A percentile compares a stretch with the other conserved stretches of the same genome.
Conservation (phyloP, 2,113 vertebrate species). For the Alexandromys fortis region DNA sequence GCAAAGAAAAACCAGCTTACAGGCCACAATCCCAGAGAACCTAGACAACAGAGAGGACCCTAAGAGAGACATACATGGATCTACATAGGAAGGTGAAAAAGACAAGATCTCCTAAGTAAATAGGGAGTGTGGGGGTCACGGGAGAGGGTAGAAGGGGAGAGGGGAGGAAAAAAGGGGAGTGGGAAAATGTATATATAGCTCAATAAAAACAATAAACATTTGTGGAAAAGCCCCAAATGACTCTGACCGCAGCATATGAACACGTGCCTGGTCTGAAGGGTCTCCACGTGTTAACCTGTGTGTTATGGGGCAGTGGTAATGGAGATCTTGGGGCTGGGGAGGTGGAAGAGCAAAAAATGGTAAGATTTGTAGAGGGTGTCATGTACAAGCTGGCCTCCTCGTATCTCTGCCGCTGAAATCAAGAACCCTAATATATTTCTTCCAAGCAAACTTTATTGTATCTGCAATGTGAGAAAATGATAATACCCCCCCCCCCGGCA, state of each 20-base stretch:
- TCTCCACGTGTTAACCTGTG: not conserved
- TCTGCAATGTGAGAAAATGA: not conserved
- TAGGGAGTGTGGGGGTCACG: no score
- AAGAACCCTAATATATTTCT: not conserved
- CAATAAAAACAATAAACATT: no score
- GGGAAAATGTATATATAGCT: no score
- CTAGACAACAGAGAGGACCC: no score
- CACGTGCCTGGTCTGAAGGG: not conserved
- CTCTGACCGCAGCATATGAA: not conserved
- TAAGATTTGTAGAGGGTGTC: not conserved
- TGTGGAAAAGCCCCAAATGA: not conserved
- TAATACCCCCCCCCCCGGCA: not conserved
- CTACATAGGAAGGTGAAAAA: no score
- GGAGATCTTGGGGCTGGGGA: not conserved
- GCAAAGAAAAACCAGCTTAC: no score
- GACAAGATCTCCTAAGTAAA: no score
- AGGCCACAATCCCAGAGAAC: no score
- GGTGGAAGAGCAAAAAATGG: not conserved
- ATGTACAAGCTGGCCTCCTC: not conserved
- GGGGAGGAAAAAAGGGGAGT: no score
- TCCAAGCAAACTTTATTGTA: not conserved
- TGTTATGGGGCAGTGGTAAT: not conserved
- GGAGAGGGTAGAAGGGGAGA: no score
- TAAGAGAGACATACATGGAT: no score
- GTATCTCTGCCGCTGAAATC: not conserved